A percentile compares a stretch with the other conserved stretches of the same genome.
Conservation (phyloP, 2,797 vertebrate species). For the Gephyroberyx darwinii region DNA sequence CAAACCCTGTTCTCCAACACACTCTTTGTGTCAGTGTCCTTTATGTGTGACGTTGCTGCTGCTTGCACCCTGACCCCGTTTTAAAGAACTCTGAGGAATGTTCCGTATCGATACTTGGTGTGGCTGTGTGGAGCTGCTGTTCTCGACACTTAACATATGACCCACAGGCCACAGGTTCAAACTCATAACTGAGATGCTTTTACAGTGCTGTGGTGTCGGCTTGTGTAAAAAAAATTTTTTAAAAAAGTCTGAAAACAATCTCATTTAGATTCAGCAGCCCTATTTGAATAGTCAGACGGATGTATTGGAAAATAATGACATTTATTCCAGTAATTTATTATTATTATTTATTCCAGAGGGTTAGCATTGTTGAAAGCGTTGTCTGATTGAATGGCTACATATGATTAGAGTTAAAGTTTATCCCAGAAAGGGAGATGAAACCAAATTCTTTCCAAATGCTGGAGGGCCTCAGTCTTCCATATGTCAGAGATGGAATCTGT, state of each 20-base stretch:
- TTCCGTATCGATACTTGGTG: constrained; percentile 66
- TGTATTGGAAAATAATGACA: constrained; percentile 1
- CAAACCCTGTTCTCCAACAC: constrained; percentile 11
- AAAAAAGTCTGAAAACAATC: constrained; percentile 24
- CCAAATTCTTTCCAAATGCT: constrained; percentile 43
- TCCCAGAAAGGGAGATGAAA: constrained; percentile 10
- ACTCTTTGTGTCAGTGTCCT: constrained; percentile 36
- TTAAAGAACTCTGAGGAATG: constrained; percentile 62
- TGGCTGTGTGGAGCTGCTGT: constrained; percentile 63
- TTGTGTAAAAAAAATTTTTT: constrained; percentile 24
- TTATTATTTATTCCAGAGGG: too few species aligned
- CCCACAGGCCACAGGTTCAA: constrained; percentile 65
- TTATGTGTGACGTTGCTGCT: constrained; percentile 31
- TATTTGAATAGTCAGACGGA: constrained; percentile 19
- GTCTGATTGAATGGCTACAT: constrained; percentile 27
- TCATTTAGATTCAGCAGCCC: constrained; percentile 8
- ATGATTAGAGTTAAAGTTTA: constrained; percentile 14
- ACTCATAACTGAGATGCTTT: constrained; percentile 66
- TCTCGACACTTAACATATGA: constrained; percentile 69
- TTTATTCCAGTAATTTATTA: not conserved
- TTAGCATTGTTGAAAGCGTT: constrained; percentile 9
- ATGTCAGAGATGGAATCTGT: constrained; percentile 32
- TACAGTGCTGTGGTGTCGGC: constrained; percentile 39
- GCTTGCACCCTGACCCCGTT: constrained; percentile 30
- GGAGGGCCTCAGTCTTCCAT: constrained; percentile 2